phyloP scores from a whole-genome alignment of 2,797 vertebrate genomes.

The Eulemur coronatus region DNA sequence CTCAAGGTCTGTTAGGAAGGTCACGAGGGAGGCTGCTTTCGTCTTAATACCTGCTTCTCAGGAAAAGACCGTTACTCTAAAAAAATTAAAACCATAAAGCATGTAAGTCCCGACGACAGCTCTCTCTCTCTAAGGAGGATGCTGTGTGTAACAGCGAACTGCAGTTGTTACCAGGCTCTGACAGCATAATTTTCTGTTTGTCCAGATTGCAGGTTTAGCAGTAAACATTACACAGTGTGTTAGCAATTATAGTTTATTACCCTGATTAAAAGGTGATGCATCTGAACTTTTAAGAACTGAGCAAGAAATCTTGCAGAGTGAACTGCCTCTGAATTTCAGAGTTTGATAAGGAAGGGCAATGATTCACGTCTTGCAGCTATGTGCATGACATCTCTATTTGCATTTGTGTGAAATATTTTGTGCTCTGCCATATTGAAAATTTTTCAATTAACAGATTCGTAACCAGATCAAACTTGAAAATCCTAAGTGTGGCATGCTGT shows the following conservation, averaged over 20 bases:
- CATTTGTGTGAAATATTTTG: slow-evolving; percentile 66
- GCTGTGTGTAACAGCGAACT: neutral
- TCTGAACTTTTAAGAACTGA: slow-evolving; percentile 60
- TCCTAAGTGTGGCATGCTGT: slow-evolving; percentile 36
- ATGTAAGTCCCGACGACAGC: neutral
- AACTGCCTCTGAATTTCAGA: slow-evolving; percentile 15
- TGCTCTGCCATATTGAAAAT: slow-evolving; percentile 74
- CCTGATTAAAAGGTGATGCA: slow-evolving; percentile 44
- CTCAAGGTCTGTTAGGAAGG: slow-evolving; percentile 71
- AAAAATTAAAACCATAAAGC: neutral
- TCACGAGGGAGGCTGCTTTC: slow-evolving; percentile 40
- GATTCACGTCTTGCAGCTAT: slow-evolving; percentile 46
- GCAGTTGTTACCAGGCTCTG: slow-evolving; percentile 30
- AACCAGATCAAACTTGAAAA: slow-evolving; percentile 55
- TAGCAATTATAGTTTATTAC: slow-evolving; percentile 67
- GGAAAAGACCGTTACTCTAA: slow-evolving; percentile 37
- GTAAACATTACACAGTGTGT: slow-evolving; percentile 64
- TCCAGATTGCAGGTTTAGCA: slow-evolving; percentile 60
- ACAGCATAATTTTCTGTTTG: slow-evolving; percentile 63
- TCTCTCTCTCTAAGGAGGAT: neutral
- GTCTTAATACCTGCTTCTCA: neutral
- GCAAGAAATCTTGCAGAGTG: neutral
- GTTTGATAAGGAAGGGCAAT: slow-evolving; percentile 8
- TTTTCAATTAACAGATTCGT: slow-evolving; percentile 65
- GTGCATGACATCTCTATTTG: slow-evolving; percentile 4